Conservation (phyloP, 1,140 invertebrate genomes). For the Microplitis mediator region DNA sequence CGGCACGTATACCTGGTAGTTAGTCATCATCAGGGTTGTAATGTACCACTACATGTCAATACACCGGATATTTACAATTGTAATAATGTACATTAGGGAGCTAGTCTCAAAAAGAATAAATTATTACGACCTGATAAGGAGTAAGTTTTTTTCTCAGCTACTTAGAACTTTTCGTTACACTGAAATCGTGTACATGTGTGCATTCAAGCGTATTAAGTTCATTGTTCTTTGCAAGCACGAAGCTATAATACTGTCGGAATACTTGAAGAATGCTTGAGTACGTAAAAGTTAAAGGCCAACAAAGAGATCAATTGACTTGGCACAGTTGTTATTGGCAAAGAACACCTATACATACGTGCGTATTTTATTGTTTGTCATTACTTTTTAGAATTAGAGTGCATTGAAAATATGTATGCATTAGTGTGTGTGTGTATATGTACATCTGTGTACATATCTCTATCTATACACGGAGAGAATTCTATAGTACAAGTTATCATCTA, state of each 20-base stretch:
- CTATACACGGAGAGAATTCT: no score
- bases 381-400: no score
- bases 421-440: no score
- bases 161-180: neutral
- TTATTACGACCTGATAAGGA: conserved; percentile 1
- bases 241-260: neutral
- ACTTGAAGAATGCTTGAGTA: conserved; percentile 1
- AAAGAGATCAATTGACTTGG: conserved; percentile 24
- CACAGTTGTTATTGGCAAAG: no score
- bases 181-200: neutral
- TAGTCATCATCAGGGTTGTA: neutral
- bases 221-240: conserved; percentile 4
- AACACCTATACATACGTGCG: no score
- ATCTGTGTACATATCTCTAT: no score
- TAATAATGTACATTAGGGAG: neutral
- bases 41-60: neutral
- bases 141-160: neutral
- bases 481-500: no score
- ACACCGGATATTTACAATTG: neutral
- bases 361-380: no score
- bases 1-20: neutral
- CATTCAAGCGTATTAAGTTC: neutral
- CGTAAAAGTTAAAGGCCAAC: neutral
- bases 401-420: no score
- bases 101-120: neutral